Base-by-base conservation (phyloP, 2,113 vertebrate species). In the Dicerorhinus sumatrensis region DNA sequence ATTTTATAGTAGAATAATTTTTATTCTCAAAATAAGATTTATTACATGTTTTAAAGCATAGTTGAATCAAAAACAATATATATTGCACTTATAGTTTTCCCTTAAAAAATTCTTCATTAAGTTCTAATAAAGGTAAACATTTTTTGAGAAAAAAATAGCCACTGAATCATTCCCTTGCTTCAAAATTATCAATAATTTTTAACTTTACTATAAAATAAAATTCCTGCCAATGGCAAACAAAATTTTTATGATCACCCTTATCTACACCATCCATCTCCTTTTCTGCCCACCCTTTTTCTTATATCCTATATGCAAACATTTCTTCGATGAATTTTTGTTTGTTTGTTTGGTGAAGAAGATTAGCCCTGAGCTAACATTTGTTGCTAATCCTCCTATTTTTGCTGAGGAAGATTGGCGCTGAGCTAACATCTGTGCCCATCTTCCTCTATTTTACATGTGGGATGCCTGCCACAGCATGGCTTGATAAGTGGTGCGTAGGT, bases 21-120 rank as follows among this genome's bases (percentile, higher is more conserved):
- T 62, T 27, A 36, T 85, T 86, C 60, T 62, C 39, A 63, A 75
- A 96, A 54, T 63, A 80, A 69, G 75, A 94, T 80, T 94, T 91
- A 42, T 36, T n/a, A 87, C 6, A 73, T 42, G 4, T 77, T 95
- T 95, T 88, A 4, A 84, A 91, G 13, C 27, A 97, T 9, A 54
- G 17, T 7, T 87, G 17, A 87, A 77, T 95, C 8, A 73, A 92
- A 93, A 91, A 62, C 5, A 72, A 72, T 9, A 75, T 79, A 48
- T 39, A 56, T 62, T 46, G 17, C 16, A 62, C 65, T 95, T 81
- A 69, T 9, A n/a, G 12, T 12, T 97, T 94, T 83, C 5, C 21
- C 39, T 81, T 93, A 73, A 76, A 72, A 69, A n/a, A 39, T 60
- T 21, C 72, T 84, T 17, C 25, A 70, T 87, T 79, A 81, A 84